A percentile compares a stretch with the other conserved stretches of the same genome.
These are phyloP conservation scores for Neopipo cinnamomea DNA, from an alignment of 2,113 vertebrate genomes.

Conservation along the genomic window DNA sequence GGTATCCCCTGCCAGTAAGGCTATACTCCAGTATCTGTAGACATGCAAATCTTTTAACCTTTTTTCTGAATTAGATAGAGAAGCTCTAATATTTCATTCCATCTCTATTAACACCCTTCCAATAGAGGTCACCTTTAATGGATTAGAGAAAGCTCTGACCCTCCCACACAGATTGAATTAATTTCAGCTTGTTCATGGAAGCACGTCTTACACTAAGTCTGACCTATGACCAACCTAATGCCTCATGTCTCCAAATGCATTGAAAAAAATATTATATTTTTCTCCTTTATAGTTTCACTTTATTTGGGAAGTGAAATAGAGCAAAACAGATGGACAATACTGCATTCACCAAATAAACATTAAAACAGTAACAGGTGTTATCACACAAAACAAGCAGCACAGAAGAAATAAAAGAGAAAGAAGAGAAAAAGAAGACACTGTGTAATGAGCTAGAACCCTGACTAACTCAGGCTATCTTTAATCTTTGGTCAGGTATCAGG, in stretches of 20 bases:
- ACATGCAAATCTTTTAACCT: background rate
- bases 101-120: background rate
- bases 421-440: background rate
- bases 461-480: background rate
- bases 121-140: background rate
- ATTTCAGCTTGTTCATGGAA: background rate
- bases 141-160: background rate
- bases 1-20: background rate
- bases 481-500: background rate
- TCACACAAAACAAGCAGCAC: background rate
- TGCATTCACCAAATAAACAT: background rate
- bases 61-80: background rate
- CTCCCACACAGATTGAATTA: background rate
- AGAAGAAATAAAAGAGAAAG: background rate
- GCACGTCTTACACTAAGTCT: background rate
- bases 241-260: background rate
- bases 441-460: background rate
- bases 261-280: background rate
- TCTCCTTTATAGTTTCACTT: background rate
- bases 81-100: background rate
- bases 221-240: background rate
- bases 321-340: background rate
- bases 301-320: background rate
- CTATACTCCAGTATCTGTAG: background rate
- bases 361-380: background rate